Conservation (phyloP, 2,113 vertebrate species). For the Symphodus melops region DNA sequence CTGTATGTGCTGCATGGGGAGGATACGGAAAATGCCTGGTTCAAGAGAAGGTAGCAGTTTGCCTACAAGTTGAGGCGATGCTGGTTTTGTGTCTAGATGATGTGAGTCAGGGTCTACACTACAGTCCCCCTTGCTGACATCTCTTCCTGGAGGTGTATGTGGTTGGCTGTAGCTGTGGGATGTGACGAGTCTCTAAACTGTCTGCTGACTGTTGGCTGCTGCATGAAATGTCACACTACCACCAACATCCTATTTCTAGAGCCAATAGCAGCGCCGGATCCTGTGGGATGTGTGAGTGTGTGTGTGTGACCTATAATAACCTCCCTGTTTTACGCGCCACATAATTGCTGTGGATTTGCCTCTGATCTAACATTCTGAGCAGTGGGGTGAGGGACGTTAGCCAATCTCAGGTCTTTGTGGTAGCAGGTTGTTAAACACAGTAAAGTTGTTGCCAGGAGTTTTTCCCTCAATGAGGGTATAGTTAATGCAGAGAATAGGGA, state of each 20-base stretch:
- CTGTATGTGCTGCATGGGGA: not conserved
- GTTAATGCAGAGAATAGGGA: not conserved
- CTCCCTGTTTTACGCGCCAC: conserved; percentile 9
- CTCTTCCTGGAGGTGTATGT: not conserved
- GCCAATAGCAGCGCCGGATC: conserved; percentile 58
- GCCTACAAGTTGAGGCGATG: not conserved
- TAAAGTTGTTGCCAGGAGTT: not conserved
- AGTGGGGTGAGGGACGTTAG: conserved; percentile 23
- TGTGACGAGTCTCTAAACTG: not conserved
- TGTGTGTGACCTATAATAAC: conserved; percentile 65
- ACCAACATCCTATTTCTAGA: conserved; percentile 59
- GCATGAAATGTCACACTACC: conserved; percentile 47
- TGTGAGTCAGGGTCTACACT: not conserved
- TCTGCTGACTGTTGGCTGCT: conserved; percentile 18
- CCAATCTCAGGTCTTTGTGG: conserved; percentile 21
- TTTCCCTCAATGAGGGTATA: not conserved
- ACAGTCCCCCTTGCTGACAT: conserved; percentile 6
- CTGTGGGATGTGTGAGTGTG: conserved; percentile 10
- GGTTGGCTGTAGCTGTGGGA: conserved; percentile 18
- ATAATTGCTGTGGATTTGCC: conserved; percentile 28
- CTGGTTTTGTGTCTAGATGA: conserved; percentile 3
- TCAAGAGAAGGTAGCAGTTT: not conserved
- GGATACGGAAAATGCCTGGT: too few species aligned
- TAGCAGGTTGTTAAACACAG: conserved; percentile 7
- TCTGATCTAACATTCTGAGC: conserved; percentile 40